A percentile compares a stretch with the other conserved stretches of the same genome.
Evolutionary conservation across 2,113 vertebrate genomes (phyloP).

Genomic region (Myiopsitta monachus): DNA sequence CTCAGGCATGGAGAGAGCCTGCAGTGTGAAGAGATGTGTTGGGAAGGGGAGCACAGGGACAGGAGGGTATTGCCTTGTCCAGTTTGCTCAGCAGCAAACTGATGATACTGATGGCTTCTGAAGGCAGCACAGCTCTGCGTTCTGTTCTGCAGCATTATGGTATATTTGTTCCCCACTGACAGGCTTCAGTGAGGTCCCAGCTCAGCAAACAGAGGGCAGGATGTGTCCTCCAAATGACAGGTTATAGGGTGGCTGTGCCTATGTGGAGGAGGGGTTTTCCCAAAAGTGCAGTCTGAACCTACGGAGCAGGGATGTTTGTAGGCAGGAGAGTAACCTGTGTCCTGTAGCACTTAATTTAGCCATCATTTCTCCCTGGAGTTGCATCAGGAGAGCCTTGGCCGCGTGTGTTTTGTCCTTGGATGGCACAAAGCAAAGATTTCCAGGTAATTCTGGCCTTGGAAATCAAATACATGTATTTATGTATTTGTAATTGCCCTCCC

Average conservation of each 20-base stretch:
- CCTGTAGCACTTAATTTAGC: background rate
- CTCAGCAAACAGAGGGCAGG: background rate
- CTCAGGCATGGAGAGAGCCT: background rate
- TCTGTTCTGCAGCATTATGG: background rate
- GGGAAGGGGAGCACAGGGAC: rapidly evolving
- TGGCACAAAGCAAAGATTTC: background rate
- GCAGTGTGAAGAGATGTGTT: rapidly evolving
- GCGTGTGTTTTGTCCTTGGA: background rate
- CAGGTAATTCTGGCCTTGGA: background rate
- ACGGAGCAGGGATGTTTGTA: background rate
- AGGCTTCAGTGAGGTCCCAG: background rate
- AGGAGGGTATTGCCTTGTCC: background rate
- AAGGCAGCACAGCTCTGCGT: background rate
- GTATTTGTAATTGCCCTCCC: background rate
- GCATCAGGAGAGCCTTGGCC: background rate
- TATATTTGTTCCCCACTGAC: background rate
- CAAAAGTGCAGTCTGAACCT: background rate
- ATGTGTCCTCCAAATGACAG: background rate
- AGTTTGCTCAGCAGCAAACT: background rate
- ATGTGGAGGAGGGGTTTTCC: background rate
- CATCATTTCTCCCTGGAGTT: background rate
- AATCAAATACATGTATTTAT: background rate
- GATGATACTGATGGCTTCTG: background rate
- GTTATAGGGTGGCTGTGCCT: background rate
- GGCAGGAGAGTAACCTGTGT: background rate